phyloP scores from a whole-genome alignment of 2,888 invertebrate genomes.

The Empis stercorea region DNA sequence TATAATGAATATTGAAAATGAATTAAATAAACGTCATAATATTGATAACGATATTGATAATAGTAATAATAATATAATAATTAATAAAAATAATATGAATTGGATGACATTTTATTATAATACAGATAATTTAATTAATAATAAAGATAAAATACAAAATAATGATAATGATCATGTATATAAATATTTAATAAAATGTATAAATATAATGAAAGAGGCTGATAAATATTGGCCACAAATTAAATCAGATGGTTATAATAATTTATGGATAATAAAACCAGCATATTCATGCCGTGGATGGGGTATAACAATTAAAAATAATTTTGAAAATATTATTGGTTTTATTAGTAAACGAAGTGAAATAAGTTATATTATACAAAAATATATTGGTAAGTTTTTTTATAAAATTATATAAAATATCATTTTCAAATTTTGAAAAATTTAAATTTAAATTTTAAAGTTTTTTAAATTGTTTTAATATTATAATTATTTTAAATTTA shows the following conservation, averaged over 20 bases:
- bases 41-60: neutral
- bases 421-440: too few species aligned
- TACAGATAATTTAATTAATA: neutral
- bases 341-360: neutral
- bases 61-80: neutral
- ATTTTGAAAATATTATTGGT: neutral
- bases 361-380: neutral
- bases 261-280: conserved; percentile 79
- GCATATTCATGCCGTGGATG: conserved; percentile 54
- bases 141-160: neutral
- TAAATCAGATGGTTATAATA: conserved; percentile 57
- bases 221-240: conserved; percentile 47
- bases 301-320: neutral
- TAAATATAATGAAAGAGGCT: conserved; percentile 15
- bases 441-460: too few species aligned
- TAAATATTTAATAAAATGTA: neutral
- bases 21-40: neutral
- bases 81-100: neutral
- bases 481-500: neutral
- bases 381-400: neutral
- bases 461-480: too few species aligned
- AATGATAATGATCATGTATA: neutral
- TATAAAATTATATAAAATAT: neutral
- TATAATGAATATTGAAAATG: conserved; percentile 47
- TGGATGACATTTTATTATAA: neutral